phyloP scores from a whole-genome alignment of 2,797 vertebrate genomes.

The Lateolabrax maculatus region DNA sequence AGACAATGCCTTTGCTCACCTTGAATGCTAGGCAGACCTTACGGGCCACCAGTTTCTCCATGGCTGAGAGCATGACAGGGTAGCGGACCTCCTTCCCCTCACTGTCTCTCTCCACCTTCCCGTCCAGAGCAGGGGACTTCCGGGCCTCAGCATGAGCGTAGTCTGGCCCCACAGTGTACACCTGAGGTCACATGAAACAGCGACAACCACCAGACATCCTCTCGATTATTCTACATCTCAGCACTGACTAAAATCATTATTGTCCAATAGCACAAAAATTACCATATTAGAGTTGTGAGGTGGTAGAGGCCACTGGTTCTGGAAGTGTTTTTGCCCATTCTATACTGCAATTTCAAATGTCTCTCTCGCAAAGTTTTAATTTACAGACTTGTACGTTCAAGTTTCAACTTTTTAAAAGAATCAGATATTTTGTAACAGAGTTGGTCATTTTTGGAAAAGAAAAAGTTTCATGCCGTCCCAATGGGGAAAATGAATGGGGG shows the following conservation, averaged over 20 bases:
- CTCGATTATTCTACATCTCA: background rate
- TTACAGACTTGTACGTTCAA: no score
- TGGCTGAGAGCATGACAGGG: slow-evolving; percentile 98
- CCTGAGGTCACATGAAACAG: slow-evolving; percentile 79
- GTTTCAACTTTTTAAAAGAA: background rate
- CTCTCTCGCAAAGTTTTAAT: no score
- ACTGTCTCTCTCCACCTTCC: slow-evolving; percentile 98
- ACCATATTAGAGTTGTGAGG: background rate
- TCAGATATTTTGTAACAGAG: background rate
- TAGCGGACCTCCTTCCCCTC: slow-evolving; percentile 99
- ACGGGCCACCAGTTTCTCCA: slow-evolving; percentile 98
- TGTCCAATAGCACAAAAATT: background rate
- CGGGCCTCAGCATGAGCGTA: slow-evolving; percentile 98
- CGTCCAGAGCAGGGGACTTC: slow-evolving; percentile 97
- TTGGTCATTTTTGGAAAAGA: no score
- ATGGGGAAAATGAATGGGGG: no score
- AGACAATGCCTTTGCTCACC: slow-evolving; percentile 77
- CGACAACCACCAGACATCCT: background rate
- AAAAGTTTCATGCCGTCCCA: no score
- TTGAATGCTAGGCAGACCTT: slow-evolving; percentile 99
- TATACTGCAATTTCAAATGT: no score
- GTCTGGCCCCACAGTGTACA: slow-evolving; percentile 98
- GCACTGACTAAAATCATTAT: background rate
- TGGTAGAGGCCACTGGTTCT: background rate
- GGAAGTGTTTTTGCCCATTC: background rate